phyloP scores from a whole-genome alignment of 2,797 vertebrate genomes.

The Austrolebias charrua region DNA sequence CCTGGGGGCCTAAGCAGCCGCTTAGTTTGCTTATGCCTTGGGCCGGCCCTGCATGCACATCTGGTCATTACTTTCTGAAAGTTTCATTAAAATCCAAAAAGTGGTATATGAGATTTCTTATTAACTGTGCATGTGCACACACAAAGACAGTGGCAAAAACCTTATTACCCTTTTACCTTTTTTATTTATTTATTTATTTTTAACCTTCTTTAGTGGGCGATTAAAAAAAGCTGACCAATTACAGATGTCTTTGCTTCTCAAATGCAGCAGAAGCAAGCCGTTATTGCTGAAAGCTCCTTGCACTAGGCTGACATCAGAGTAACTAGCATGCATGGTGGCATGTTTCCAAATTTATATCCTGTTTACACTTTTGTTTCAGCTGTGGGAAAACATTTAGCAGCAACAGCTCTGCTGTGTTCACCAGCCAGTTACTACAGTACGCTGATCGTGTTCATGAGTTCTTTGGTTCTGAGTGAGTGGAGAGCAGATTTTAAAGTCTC shows the following conservation, averaged over 20 bases:
- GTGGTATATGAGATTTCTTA: too few species aligned
- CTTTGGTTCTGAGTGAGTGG: background rate
- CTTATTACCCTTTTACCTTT: too few species aligned
- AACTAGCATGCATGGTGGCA: conserved; percentile 3
- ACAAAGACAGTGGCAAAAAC: too few species aligned
- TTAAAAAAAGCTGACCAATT: background rate
- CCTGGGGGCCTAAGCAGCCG: too few species aligned
- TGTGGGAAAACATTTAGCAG: conserved; percentile 2
- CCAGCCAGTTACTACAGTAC: background rate
- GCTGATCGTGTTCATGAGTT: background rate
- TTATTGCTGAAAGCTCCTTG: conserved; percentile 4
- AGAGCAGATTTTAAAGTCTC: background rate
- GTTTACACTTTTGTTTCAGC: conserved; percentile 1
- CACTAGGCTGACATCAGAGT: conserved; percentile 1
- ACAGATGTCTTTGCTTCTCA: background rate
- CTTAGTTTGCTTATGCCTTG: too few species aligned
- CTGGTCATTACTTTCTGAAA: too few species aligned
- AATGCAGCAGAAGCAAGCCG: background rate
- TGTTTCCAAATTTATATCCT: conserved; percentile 2
- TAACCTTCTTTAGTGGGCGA: too few species aligned
- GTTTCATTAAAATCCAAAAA: too few species aligned
- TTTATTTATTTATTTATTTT: too few species aligned
- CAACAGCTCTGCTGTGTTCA: conserved; percentile 4
- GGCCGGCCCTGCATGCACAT: too few species aligned
- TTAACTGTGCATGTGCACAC: too few species aligned